A percentile compares a stretch with the other conserved stretches of the same genome.
Conservation (phyloP, 2,888 invertebrate species). For the Megaustenia siamemsis region DNA sequence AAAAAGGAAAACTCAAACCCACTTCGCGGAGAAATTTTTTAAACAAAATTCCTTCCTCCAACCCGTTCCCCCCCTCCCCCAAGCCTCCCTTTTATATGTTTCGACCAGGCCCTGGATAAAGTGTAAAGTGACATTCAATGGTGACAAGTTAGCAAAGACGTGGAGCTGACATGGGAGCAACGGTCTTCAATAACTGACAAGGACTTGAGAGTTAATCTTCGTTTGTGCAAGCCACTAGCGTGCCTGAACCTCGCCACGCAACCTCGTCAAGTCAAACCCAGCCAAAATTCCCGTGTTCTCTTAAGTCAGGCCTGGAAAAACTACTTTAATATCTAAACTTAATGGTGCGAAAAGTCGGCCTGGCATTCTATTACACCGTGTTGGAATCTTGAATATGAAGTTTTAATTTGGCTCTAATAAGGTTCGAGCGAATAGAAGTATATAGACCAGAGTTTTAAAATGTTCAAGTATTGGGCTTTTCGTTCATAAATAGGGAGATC, state of each 20-base stretch:
- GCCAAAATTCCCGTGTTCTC: background rate
- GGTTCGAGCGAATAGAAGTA: background rate
- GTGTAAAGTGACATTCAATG: too few relatives aligned
- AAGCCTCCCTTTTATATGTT: too few relatives aligned
- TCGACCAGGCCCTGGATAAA: too few relatives aligned
- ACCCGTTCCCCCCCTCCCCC: too few relatives aligned
- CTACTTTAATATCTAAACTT: background rate
- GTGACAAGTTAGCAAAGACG: too few relatives aligned
- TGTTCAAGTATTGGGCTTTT: background rate
- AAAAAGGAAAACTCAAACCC: too few relatives aligned
- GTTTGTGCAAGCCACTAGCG: background rate
- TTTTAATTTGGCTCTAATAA: conserved; percentile 1
- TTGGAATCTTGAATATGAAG: background rate
- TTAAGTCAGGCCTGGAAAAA: conserved; percentile 6
- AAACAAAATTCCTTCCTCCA: too few relatives aligned
- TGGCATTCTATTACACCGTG: background rate
- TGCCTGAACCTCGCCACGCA: background rate
- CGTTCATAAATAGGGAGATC: background rate
- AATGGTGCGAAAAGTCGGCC: conserved; percentile 21
- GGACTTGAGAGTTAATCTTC: background rate
- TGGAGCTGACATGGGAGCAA: too few relatives aligned
- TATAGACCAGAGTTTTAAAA: background rate
- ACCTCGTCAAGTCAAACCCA: background rate
- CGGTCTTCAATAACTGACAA: too few relatives aligned
- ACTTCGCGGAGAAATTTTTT: too few relatives aligned